Percentiles rank a stretch among this genome's conserved stretches.
Conservation (phyloP, 2,797 vertebrate species). For the Florisuga fusca region DNA sequence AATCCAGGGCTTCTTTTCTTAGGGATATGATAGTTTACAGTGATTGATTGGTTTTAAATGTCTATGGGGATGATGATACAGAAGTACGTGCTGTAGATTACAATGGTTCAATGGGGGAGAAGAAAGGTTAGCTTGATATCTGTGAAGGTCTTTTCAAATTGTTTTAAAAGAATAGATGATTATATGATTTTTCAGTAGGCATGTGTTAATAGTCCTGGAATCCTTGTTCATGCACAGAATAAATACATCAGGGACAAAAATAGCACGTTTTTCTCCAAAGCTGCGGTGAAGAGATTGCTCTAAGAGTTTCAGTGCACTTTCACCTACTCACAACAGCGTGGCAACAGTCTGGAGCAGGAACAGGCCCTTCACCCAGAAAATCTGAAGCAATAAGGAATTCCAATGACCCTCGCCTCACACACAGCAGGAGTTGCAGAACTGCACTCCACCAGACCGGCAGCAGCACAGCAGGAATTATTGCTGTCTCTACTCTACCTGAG, state of each 20-base stretch:
- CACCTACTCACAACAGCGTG: background rate
- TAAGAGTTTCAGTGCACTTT: background rate
- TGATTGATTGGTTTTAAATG: background rate
- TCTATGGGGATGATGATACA: rapidly evolving
- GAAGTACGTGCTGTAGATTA: rapidly evolving
- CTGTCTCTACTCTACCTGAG: background rate
- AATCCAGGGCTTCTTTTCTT: background rate
- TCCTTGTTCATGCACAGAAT: background rate
- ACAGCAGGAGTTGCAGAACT: background rate
- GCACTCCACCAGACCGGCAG: background rate
- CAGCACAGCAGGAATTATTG: background rate
- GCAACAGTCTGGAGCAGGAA: background rate
- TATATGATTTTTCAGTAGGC: background rate
- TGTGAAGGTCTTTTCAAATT: background rate
- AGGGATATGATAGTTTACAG: background rate
- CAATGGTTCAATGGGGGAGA: background rate
- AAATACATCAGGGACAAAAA: background rate
- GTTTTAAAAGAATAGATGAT: background rate
- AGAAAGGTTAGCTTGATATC: background rate
- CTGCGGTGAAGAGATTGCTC: background rate
- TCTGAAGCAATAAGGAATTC: background rate
- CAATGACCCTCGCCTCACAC: background rate
- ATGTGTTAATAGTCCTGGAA: background rate
- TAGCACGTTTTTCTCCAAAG: background rate
- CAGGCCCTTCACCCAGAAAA: background rate